Base-by-base conservation (phyloP, 92 coral and sea anemone species). In the Ricordea florida region DNA sequence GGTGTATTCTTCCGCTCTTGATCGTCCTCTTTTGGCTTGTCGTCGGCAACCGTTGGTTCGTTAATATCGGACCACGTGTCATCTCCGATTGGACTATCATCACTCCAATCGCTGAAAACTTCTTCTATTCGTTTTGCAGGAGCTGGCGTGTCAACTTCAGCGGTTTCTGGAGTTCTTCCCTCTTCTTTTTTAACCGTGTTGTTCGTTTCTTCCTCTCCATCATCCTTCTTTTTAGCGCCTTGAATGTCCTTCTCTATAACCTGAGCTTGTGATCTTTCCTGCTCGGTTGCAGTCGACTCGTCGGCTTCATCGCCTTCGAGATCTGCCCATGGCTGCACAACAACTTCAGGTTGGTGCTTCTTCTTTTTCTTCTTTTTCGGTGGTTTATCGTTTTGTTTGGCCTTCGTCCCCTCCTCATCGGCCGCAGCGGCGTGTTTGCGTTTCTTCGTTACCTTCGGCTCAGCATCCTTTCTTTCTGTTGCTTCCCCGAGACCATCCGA, bases 91-190 rank as follows among this genome's bases (percentile, higher is more conserved):
- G 97, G 93, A 57, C 97, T 91, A 27, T 91, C 96, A 52, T 86
- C 99, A 45, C 99, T 96, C 99, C 97, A 96, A 45, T 96, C 99
- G 37, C 99, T 96, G 46, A 96, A 96, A 66, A 92, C 89, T 30
- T 60, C 93, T 10, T 86, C 91, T 28, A 62, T 64, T 13, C 64
- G 52, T 67, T 80, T 86, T 51, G 42, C 50, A 28, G 78, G 52
- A 1, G 43, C 22, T 2, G 58, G 35, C 13, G 41, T 64, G 31
- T 73, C 61, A 29, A n/a, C 48, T 48, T 30, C 59, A 24, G 79
- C 28, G 46, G 78, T 31, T 26, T 68, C 79, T 37, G 29, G 50
- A 14, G 26, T 30, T 28, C 23, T 69, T 7, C 30, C 42, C 30
- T 48, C 66, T 18, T 60, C 66, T 5, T 62, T 65, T 45, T 66